A percentile compares a stretch with the other conserved stretches of the same genome.
phyloP scores from a whole-genome alignment of 2,888 invertebrate genomes.

The Entomobrya multifasciata region DNA sequence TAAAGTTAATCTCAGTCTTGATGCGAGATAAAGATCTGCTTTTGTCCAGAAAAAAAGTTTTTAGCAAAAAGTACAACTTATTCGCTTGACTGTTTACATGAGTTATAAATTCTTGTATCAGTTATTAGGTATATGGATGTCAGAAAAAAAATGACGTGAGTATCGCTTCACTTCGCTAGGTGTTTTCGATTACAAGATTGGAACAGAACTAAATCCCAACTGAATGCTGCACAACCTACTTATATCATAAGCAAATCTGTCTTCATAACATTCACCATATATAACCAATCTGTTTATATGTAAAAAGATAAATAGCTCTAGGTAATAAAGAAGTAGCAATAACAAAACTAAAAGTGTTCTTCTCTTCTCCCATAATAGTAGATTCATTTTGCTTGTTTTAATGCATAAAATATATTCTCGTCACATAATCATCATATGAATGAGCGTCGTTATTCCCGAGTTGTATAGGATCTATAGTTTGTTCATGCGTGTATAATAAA shows the following conservation, averaged over 20 bases:
- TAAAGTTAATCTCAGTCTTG: slow-evolving; percentile 40
- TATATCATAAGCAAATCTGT: slow-evolving; percentile 48
- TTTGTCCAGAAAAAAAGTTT: slow-evolving; percentile 57
- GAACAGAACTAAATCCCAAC: slow-evolving; percentile 48
- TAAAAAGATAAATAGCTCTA: slow-evolving; percentile 18
- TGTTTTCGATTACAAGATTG: slow-evolving; percentile 57
- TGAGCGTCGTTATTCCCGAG: not conserved
- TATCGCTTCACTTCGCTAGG: slow-evolving; percentile 18
- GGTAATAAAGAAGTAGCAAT: slow-evolving; percentile 6
- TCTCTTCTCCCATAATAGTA: slow-evolving; percentile 40
- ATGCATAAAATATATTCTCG: slow-evolving; percentile 19
- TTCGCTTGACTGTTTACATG: not conserved
- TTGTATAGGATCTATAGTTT: slow-evolving; percentile 2
- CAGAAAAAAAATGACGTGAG: slow-evolving; percentile 2
- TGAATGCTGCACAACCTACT: slow-evolving; percentile 42
- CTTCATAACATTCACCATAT: slow-evolving; percentile 20
- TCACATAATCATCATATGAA: slow-evolving; percentile 19
- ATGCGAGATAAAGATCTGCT: slow-evolving; percentile 53
- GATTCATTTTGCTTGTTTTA: slow-evolving; percentile 21
- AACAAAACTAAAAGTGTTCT: slow-evolving; percentile 51
- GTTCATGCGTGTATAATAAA: slow-evolving; percentile 1
- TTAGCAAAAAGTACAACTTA: slow-evolving; percentile 14
- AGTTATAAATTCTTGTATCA: not conserved
- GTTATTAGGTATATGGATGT: not conserved
- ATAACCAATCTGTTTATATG: not conserved